Percentiles rank a stretch among this genome's conserved stretches.
These are phyloP conservation scores for Formica aserva DNA, from an alignment of 2,888 invertebrate species.

Conservation along the genomic window DNA sequence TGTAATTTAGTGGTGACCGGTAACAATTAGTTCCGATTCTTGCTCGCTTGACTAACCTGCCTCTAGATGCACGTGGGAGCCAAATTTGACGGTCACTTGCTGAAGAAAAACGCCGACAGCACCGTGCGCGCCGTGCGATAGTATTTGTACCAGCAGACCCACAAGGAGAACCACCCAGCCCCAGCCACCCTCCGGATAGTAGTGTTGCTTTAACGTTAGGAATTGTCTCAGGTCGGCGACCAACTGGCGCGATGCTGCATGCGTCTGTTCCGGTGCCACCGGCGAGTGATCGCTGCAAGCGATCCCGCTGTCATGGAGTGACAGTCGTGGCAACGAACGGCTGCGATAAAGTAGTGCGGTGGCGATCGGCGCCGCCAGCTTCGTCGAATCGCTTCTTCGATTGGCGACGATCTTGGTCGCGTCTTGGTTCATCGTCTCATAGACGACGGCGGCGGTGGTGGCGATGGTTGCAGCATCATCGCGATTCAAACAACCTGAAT, in stretches of 20 bases:
- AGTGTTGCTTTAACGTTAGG: conserved; percentile 91
- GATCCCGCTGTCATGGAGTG: conserved; percentile 88
- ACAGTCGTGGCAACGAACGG: conserved; percentile 89
- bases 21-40: not conserved
- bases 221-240: conserved; percentile 88
- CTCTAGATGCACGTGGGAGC: conserved; percentile 88
- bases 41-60: conserved; percentile 87
- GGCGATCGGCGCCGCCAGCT: conserved; percentile 35
- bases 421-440: conserved; percentile 30
- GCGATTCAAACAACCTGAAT: conserved; percentile 49
- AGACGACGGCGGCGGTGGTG: not conserved
- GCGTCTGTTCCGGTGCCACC: conserved; percentile 82
- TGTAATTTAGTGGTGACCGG: not conserved
- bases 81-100: conserved; percentile 88
- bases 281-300: conserved; percentile 80
- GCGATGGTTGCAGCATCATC: conserved; percentile 22
- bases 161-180: conserved; percentile 93
- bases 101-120: conserved; percentile 89
- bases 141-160: conserved; percentile 90
- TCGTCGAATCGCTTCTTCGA: conserved; percentile 2
- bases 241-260: conserved; percentile 83
- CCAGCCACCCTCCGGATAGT: conserved; percentile 96
- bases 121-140: conserved; percentile 92
- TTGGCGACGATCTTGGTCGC: conserved; percentile 13
- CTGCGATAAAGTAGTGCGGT: conserved; percentile 87